phyloP scores from a whole-genome alignment of 1,140 invertebrate genomes.

The Eciton burchellii region DNA sequence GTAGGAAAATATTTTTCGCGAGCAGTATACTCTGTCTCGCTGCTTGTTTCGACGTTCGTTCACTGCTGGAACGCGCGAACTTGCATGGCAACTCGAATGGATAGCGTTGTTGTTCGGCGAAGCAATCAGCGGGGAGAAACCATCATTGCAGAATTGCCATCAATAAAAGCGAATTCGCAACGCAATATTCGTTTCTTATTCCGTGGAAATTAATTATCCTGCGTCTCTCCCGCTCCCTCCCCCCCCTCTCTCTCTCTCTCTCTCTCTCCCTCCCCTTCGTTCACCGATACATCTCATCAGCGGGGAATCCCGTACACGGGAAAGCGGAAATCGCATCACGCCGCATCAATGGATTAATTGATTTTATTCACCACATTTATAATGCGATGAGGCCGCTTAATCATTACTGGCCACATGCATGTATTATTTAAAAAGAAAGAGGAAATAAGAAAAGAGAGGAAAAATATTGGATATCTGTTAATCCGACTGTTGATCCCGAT shows the following conservation, averaged over 20 bases:
- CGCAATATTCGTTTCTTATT: slow-evolving; percentile 77
- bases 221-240: no score
- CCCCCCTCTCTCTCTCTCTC: no score
- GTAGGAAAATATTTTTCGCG: not conserved
- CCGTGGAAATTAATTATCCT: slow-evolving; percentile 77
- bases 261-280: no score
- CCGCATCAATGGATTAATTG: slow-evolving; percentile 76
- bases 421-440: no score
- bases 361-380: slow-evolving; percentile 29
- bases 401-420: no score
- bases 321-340: slow-evolving; percentile 65
- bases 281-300: not conserved
- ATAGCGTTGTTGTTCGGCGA: slow-evolving; percentile 54
- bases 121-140: slow-evolving; percentile 40
- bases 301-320: slow-evolving; percentile 55
- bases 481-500: no score
- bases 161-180: slow-evolving; percentile 73
- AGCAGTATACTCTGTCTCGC: not conserved
- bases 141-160: slow-evolving; percentile 17
- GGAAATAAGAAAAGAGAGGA: no score
- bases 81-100: slow-evolving; percentile 55
- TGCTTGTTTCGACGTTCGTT: not conserved
- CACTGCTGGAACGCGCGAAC: slow-evolving; percentile 31
- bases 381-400: no score
- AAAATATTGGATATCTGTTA: no score